These are phyloP conservation scores for Propithecus perrieri DNA, from an alignment of 2,797 vertebrate species.

Conservation along the genomic window DNA sequence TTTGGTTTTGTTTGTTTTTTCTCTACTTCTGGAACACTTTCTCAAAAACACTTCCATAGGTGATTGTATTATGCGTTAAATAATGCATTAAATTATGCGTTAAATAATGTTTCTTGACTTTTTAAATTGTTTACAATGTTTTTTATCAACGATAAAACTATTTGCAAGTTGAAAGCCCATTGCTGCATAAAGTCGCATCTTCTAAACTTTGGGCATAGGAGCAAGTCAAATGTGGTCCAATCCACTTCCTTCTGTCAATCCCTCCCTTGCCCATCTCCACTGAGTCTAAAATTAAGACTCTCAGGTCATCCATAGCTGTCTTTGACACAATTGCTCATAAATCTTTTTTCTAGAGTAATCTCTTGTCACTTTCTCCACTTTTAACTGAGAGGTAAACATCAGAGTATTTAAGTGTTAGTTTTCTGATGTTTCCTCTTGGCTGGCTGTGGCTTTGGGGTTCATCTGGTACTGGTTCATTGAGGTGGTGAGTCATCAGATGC, in stretches of 20 bases:
- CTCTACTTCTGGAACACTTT: background rate
- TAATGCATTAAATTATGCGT: background rate
- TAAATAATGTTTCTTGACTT: background rate
- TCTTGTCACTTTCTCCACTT: background rate
- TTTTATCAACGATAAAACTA: background rate
- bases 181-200: background rate
- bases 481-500: background rate
- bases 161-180: background rate
- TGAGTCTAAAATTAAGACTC: background rate
- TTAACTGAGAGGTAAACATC: background rate
- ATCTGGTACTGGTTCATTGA: background rate
- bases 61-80: background rate
- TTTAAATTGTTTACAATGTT: background rate
- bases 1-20: background rate
- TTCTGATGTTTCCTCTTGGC: background rate
- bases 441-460: background rate
- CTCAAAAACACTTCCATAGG: background rate
- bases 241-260: background rate
- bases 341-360: background rate
- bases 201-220: background rate
- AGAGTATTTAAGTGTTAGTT: background rate
- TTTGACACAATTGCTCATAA: background rate
- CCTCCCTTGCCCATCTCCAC: background rate
- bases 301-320: background rate
- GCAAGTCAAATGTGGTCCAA: background rate